Evolutionary conservation across 2,113 vertebrate genomes (phyloP), one percentile per base, ranked within the genome.

Genomic region (Perca fluviatilis): DNA sequence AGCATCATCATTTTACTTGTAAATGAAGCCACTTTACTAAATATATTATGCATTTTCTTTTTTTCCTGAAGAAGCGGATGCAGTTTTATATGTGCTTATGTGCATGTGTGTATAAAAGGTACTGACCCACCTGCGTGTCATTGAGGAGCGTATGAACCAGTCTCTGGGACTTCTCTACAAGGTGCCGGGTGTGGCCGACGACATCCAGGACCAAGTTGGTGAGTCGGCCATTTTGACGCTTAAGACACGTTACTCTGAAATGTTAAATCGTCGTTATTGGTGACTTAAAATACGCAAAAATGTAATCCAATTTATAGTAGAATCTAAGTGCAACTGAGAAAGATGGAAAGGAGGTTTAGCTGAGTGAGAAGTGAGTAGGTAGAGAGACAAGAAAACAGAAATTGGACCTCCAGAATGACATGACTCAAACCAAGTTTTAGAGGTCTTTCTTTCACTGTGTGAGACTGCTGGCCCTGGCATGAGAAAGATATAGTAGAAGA

Each of bases 161-260:
- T 99, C 97, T 82, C 96, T 99, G 69, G 98, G 97, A 12, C 96
- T 99, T 77, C 97, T 99, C 68, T 99, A 99, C 95, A 99, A 99
- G 12, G 98, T 99, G 2, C 98, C 98, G 3, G 96, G 97, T 0
- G 96, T 99, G 77, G 97, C 97, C 0, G 97, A 98, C 47, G 97
- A 99, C 69, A 99, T 99, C 93, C 98, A 99, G 90, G 98, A 99
- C 88, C 97, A 99, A 98, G 98, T 99, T 0, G 98, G 98, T 99
- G 95, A 96, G 97, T 89, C 18, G 30, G 2, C 10, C 25, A 11
- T 18, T 30, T 57, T 4, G 2, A 36, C 21, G 0, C 19, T 25
- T 12, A 6, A 57, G 4, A 70, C n/a, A 3, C 15, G 1, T 61
- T n/a, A 2, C 12, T 5, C n/a, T 14, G 51, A 21, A 66, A 9